Evolutionary conservation across 2,113 vertebrate species (phyloP).

Genomic region (Isichthys henryi): DNA sequence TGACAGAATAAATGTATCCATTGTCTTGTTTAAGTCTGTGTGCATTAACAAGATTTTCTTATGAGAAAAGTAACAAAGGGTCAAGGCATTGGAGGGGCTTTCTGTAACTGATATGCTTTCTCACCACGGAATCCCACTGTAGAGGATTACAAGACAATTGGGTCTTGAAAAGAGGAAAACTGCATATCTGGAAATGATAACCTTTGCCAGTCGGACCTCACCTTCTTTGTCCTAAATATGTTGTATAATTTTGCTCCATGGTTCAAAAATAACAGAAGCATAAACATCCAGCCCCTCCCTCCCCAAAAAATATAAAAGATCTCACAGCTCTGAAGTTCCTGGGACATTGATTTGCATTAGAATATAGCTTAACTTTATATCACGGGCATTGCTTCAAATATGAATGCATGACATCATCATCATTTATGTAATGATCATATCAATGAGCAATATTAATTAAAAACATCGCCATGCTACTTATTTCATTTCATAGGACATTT

Average conservation of each 20-base stretch:
- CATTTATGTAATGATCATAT: background rate
- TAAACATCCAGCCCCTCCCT: conserved; percentile 53
- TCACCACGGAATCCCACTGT: conserved; percentile 78
- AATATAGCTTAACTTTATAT: background rate
- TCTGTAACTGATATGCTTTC: conserved; percentile 59
- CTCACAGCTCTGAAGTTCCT: conserved; percentile 44
- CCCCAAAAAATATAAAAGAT: conserved; percentile 39
- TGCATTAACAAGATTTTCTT: conserved; percentile 39
- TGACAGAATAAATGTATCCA: conserved; percentile 29
- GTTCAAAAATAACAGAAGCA: conserved; percentile 56
- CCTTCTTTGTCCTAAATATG: conserved; percentile 53
- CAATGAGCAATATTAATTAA: background rate
- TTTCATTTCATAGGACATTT: conserved; percentile 65
- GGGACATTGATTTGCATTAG: conserved; percentile 22
- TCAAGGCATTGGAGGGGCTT: conserved; percentile 51
- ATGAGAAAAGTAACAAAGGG: conserved; percentile 56
- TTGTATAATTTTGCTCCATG: conserved; percentile 60
- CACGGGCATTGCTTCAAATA: background rate
- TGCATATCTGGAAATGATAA: conserved; percentile 77
- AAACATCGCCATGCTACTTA: no score
- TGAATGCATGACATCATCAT: background rate
- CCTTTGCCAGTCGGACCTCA: conserved; percentile 70
- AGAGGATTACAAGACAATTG: conserved; percentile 87
- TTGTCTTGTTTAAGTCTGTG: conserved; percentile 33
- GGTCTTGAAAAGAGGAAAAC: conserved; percentile 72